Base-by-base conservation (phyloP, 1,140 invertebrate genomes). In the Augochlora pura region DNA sequence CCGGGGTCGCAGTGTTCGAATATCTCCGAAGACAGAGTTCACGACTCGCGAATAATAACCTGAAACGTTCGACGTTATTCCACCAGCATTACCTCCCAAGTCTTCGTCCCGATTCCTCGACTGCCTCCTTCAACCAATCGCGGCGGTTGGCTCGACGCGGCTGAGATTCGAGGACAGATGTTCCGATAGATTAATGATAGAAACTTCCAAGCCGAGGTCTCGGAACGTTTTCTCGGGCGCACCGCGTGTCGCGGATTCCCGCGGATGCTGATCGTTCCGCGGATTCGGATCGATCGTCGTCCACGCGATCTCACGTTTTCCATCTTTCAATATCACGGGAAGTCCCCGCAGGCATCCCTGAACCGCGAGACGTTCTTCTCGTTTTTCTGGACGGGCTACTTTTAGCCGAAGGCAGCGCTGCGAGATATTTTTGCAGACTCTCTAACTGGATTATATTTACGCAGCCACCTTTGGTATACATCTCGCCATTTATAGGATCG, bases 101-200 rank as follows among this genome's bases (percentile, higher is more conserved):
- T 59, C 52, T 9, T 21, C 21, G 52, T 70, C 68, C 65, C 21
- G 23, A 52, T 67, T 66, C 12, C 65, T 25, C 21, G 42, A 25
- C 46, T 67, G 52, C 65, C 68, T 70, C 21, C 68, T 57, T 59
- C 32, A 52, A 39, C 32, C 21, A 57, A 39, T 39, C 49, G 18
- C 5, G 68, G 4, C 23, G n/a, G n/a, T n/a, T 4, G 32, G 32
- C 4, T 32, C 27, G 39, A 1, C 39, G 23, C 68, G 32, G 16
- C 46, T 59, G 39, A 62, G 59, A 72, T 63, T 63, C 70, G 59
- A 63, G 70, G 70, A 63, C 70, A 72, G 70, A 49, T 49, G 39
- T 18, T 59, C n/a, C 59, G 23, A 39, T 14, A 63, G 57, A 72
- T 72, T 72, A 72, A 72, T 72, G 25, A 62, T 63, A 63, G 70